Evolutionary conservation across 2,113 vertebrate species (phyloP).

Genomic region (Aegithalos caudatus): DNA sequence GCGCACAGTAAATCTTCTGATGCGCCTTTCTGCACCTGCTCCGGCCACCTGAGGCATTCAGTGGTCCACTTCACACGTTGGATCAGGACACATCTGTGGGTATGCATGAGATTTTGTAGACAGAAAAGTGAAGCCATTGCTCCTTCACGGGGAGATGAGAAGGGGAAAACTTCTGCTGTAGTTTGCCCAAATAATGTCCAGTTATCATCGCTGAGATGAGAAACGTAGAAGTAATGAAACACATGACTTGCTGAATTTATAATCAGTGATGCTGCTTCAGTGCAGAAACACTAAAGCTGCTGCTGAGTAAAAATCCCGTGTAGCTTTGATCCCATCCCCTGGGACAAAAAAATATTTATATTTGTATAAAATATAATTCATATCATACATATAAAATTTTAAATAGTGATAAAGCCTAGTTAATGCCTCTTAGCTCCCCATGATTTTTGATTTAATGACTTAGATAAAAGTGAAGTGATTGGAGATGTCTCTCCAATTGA

Average conservation of each 20-base stretch:
- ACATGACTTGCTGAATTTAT: not conserved
- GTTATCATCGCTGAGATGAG: not conserved
- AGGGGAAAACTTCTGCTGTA: not conserved
- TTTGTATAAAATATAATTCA: not conserved
- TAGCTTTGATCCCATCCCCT: not conserved
- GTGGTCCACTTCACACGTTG: not conserved
- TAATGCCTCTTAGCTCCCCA: not conserved
- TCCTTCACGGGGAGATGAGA: not conserved
- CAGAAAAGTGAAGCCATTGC: not conserved
- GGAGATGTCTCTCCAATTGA: not conserved
- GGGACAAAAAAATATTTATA: not conserved
- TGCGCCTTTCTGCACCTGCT: fast-evolving
- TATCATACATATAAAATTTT: not conserved
- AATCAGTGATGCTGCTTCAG: not conserved
- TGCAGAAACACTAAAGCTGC: not conserved
- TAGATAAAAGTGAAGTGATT: not conserved
- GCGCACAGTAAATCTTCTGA: fast-evolving
- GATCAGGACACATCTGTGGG: not conserved
- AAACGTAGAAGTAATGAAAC: not conserved
- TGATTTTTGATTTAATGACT: not conserved
- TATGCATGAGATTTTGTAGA: not conserved
- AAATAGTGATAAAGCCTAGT: not conserved
- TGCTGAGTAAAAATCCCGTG: not conserved
- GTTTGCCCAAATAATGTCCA: not conserved
- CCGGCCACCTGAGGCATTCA: not conserved